phyloP scores from a whole-genome alignment of 2,888 invertebrate genomes.

The Drosophila tripunctata region DNA sequence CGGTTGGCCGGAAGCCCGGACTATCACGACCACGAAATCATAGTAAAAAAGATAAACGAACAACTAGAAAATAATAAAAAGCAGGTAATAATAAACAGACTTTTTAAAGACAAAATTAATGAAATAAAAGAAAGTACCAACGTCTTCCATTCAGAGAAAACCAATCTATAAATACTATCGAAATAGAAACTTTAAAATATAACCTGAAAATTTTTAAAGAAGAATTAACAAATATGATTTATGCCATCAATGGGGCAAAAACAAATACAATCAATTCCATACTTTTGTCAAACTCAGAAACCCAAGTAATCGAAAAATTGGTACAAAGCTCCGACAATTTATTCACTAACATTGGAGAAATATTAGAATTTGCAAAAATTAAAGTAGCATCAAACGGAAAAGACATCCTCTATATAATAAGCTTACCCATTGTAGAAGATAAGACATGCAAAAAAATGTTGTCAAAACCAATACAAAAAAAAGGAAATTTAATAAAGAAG shows the following conservation, averaged over 20 bases:
- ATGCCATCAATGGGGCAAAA: background rate
- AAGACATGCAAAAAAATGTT: background rate
- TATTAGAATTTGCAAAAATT: too few species aligned
- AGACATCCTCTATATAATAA: background rate
- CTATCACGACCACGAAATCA: background rate
- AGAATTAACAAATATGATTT: background rate
- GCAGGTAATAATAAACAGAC: background rate
- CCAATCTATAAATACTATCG: background rate
- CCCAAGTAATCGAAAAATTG: too few species aligned
- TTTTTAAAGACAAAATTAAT: conserved; percentile 1
- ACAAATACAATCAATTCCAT: too few species aligned
- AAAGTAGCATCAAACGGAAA: conserved; percentile 1
- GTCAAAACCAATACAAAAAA: conserved; percentile 1
- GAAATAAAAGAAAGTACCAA: background rate
- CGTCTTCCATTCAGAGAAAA: background rate
- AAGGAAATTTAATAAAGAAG: background rate
- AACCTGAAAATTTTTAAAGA: background rate
- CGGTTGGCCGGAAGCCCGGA: background rate
- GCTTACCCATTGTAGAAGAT: background rate
- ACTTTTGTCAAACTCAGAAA: too few species aligned
- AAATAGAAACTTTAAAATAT: background rate
- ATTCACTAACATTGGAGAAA: too few species aligned
- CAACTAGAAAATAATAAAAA: background rate
- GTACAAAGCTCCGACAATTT: too few species aligned
- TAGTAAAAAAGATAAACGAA: background rate